Evolutionary conservation across 2,113 vertebrate species (phyloP).

Genomic region (Amphiprion ocellaris): DNA sequence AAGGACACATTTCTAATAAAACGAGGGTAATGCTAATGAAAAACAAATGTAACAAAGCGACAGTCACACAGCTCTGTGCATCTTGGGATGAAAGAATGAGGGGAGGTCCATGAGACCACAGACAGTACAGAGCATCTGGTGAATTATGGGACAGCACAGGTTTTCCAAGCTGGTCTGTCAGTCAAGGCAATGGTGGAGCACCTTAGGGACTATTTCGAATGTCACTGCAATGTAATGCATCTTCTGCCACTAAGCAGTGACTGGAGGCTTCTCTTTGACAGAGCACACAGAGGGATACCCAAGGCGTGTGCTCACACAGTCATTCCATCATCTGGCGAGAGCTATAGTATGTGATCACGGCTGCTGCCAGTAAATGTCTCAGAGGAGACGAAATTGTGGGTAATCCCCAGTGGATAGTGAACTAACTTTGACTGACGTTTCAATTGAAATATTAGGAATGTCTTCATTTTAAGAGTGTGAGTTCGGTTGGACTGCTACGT

Average conservation of each 20-base stretch:
- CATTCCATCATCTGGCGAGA: conserved; percentile 77
- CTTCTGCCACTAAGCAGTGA: conserved; percentile 81
- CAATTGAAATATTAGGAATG: conserved; percentile 72
- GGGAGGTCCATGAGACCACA: conserved; percentile 64
- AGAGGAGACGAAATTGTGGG: conserved; percentile 65
- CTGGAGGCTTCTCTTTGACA: conserved; percentile 79
- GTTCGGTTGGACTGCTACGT: conserved; percentile 45
- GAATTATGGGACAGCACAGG: conserved; percentile 78
- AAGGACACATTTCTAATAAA: not conserved
- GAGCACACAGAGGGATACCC: conserved; percentile 73
- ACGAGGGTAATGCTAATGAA: not conserved
- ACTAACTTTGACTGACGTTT: conserved; percentile 76
- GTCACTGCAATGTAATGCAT: conserved; percentile 82
- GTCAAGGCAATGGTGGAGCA: conserved; percentile 71
- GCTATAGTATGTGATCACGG: conserved; percentile 68
- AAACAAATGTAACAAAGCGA: not conserved
- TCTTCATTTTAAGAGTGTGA: conserved; percentile 54
- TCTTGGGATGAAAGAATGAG: conserved; percentile 38
- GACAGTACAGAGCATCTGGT: conserved; percentile 72
- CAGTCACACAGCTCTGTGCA: conserved; percentile 44
- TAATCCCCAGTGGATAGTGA: conserved; percentile 68
- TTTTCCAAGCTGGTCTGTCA: conserved; percentile 79
- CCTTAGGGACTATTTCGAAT: conserved; percentile 80
- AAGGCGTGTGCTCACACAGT: conserved; percentile 63
- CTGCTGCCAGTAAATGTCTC: conserved; percentile 73